Evolutionary conservation across 2,113 vertebrate species (phyloP), one percentile per base, ranked within the genome.

Genomic region (Collichthys lucidus): DNA sequence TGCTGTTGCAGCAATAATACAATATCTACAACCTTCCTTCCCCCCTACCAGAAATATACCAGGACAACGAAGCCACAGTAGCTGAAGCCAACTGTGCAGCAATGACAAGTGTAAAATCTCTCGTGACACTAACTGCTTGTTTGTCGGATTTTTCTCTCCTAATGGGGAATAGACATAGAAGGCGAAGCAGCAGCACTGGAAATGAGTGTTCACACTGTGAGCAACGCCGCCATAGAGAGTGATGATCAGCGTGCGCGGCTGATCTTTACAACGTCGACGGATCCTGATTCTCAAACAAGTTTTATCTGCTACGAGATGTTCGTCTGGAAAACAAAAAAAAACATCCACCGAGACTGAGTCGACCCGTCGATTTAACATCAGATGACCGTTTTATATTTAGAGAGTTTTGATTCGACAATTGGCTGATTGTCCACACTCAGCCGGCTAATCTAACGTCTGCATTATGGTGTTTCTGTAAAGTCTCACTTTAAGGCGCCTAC

Each of bases 21-120:
- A 84, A 72, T 84, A 90, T 91, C 86, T 88, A 91, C 87, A 87
- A 44, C 62, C 64, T 47, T 65, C 61, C 63, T 22, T 60, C 29
- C 42, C n/a, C n/a, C n/a, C n/a, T 22, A 7, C 46, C 42, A 56
- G 53, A 61, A 52, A 64, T 8, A 56, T 2, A 66, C 29, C 50
- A 46, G 74, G 62, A 77, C 71, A 64, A 22, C 31, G 70, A 20
- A 56, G 62, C 84, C 49, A 10, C 46, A 42, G 67, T 4, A 49
- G 63, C 59, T 11, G 74, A 59, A 52, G 26, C 16, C 26, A 24
- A 56, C 62, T 44, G 65, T 55, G 68, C 70, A 55, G 59, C 70
- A 56, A 11, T 12, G 47, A 66, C 52, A 15, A 2, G 50, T 42
- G 70, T 35, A 20, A 70, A 55, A 72, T 3, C 56, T 52, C 74